Evolutionary conservation across 2,797 vertebrate genomes (phyloP).

Genomic region (Tokudaia muenninki): DNA sequence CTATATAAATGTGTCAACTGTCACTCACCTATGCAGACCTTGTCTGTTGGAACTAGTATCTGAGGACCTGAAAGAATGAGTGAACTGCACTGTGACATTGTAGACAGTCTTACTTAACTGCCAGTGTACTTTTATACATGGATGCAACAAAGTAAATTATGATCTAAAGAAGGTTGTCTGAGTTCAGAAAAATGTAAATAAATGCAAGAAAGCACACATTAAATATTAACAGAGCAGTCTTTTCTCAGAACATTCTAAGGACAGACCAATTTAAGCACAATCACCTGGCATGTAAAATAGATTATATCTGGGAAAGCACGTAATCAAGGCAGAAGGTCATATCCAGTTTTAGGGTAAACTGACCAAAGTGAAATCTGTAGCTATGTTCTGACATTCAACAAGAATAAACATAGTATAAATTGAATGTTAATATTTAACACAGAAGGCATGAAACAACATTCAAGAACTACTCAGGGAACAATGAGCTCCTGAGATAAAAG

Average conservation of each 20-base stretch:
- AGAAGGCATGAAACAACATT: neutral
- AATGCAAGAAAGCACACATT: neutral
- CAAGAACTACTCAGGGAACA: neutral
- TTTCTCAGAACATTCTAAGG: neutral
- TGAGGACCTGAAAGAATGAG: neutral
- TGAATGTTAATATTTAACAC: neutral
- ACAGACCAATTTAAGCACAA: neutral
- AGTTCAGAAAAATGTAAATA: neutral
- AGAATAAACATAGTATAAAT: neutral
- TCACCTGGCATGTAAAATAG: neutral
- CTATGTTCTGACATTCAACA: neutral
- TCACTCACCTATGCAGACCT: neutral
- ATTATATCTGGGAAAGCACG: neutral
- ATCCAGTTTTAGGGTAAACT: neutral
- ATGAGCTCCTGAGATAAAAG: neutral
- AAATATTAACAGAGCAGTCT: neutral
- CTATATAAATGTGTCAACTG: neutral
- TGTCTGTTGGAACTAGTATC: neutral
- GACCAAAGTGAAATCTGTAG: neutral
- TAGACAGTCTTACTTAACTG: neutral
- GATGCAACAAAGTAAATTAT: neutral
- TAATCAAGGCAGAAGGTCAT: neutral
- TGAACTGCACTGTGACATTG: neutral
- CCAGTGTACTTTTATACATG: neutral
- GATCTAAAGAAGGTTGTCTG: neutral